Conservation (phyloP, 2,113 vertebrate species). For the Gymnobelideus leadbeateri region DNA sequence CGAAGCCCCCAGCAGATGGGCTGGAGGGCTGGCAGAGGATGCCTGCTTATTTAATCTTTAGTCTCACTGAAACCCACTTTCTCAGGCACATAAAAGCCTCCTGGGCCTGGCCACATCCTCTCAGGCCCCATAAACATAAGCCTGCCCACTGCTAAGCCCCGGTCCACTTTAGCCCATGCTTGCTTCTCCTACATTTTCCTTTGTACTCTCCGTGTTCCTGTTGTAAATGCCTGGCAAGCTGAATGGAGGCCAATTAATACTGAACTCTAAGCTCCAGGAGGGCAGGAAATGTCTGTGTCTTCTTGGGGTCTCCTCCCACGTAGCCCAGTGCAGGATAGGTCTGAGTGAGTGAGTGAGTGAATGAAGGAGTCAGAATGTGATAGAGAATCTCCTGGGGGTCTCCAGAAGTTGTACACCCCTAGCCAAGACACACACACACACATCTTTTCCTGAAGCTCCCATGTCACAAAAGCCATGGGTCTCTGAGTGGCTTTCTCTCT, state of each 20-base stretch:
- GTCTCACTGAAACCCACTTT: not conserved
- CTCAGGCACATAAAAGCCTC: not conserved
- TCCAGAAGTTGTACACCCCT: no score
- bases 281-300: no score
- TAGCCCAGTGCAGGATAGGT: no score
- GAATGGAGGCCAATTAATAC: no score
- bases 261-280: no score
- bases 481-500: not conserved
- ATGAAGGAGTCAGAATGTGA: no score
- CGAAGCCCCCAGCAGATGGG: no score
- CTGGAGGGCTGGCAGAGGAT: no score
- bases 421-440: no score
- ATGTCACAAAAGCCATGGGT: not conserved
- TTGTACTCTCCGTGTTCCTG: not conserved
- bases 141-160: not conserved
- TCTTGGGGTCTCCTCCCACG: no score
- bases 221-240: not conserved
- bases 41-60: rapidly evolving
- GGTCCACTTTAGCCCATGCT: not conserved
- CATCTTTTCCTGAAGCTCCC: no score
- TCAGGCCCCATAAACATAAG: not conserved
- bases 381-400: no score
- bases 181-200: not conserved
- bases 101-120: not conserved
- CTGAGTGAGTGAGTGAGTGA: not conserved